Conservation (phyloP, 2,113 vertebrate genomes). For the Athene noctua region DNA sequence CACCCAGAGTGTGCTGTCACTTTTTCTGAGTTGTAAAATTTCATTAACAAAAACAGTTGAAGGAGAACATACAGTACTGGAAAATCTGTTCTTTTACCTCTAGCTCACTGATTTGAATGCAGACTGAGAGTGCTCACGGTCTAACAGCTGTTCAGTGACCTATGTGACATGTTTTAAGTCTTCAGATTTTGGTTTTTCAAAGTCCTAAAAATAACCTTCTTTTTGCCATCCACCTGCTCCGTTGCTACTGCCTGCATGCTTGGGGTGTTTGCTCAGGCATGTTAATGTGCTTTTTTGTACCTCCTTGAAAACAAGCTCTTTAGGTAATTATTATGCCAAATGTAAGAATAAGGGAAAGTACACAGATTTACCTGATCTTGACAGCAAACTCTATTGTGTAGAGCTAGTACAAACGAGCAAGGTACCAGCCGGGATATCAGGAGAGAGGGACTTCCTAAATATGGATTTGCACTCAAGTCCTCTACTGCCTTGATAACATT, state of each 20-base stretch:
- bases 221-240: neutral
- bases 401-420: neutral
- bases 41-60: neutral
- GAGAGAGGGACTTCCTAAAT: neutral
- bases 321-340: constrained; percentile 3
- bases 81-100: constrained; percentile 20
- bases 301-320: neutral
- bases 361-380: neutral
- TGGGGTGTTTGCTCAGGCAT: neutral
- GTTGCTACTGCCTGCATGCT: neutral
- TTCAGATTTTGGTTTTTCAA: neutral
- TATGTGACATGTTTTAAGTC: neutral
- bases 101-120: constrained; percentile 1
- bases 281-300: neutral
- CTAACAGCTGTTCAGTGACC: constrained; percentile 45
- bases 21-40: neutral
- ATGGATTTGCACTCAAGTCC: neutral
- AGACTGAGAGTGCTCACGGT: neutral
- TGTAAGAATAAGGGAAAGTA: neutral
- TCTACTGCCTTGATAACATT: neutral
- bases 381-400: neutral
- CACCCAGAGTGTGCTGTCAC: neutral
- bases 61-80: neutral
- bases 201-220: constrained; percentile 27
- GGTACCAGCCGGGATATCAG: neutral